These are phyloP conservation scores for Lottia gigantea DNA, from an alignment of 2,888 invertebrate species.

Conservation along the genomic window DNA sequence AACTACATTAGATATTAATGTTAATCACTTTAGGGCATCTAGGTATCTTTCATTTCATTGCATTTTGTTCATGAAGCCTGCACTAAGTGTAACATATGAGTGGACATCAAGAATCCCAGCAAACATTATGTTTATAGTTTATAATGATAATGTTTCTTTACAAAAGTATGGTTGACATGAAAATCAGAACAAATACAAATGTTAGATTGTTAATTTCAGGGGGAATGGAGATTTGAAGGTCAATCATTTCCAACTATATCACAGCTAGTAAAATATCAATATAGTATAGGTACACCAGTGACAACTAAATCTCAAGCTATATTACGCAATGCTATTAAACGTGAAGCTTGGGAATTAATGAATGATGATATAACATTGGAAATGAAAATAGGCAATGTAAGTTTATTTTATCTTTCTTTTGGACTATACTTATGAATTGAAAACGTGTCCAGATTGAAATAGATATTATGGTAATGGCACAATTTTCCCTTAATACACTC, in stretches of 20 bases:
- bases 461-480: not conserved
- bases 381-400: constrained; percentile 93
- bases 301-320: constrained; percentile 93
- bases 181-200: too few species aligned
- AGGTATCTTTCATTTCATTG: too few species aligned
- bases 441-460: not conserved
- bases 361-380: constrained; percentile 92
- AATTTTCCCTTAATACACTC: too few species aligned
- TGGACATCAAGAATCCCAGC: too few species aligned
- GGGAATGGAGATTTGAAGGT: constrained; percentile 93
- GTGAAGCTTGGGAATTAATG: constrained; percentile 95
- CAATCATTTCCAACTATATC: constrained; percentile 92
- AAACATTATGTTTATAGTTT: too few species aligned
- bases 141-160: too few species aligned
- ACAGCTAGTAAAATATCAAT: constrained; percentile 90
- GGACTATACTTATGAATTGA: not conserved
- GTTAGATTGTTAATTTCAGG: constrained; percentile 71
- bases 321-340: constrained; percentile 83
- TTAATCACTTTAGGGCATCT: too few species aligned
- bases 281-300: constrained; percentile 85
- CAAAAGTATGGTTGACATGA: too few species aligned
- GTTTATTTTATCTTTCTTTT: constrained; percentile 48
- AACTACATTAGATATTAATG: too few species aligned
- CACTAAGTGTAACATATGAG: too few species aligned
- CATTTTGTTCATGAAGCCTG: too few species aligned